Percentiles rank a stretch among this genome's conserved stretches.
Evolutionary conservation across 2,797 vertebrate species (phyloP).

Genomic region (Galaxias olidus): DNA sequence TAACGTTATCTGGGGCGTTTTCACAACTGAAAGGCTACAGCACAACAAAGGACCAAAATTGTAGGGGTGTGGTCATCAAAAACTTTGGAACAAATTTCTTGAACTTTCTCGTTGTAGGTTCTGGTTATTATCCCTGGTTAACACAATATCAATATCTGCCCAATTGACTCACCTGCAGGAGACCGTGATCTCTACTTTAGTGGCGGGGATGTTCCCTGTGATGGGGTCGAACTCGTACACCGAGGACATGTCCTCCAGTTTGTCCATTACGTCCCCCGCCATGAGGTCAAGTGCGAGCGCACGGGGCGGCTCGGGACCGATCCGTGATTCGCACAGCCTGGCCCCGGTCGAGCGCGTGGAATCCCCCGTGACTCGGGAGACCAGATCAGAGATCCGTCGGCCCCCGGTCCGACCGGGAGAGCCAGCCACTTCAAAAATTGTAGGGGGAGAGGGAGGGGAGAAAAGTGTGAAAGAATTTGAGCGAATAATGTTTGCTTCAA

Average conservation of each 20-base stretch:
- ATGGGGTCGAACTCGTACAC: conserved; percentile 89
- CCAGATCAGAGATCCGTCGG: conserved; percentile 66
- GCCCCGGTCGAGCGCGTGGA: conserved; percentile 63
- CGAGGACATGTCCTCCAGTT: conserved; percentile 88
- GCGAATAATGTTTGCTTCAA: neutral
- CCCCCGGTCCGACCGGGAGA: conserved; percentile 62
- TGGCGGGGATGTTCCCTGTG: conserved; percentile 88
- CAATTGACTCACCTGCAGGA: conserved; percentile 90
- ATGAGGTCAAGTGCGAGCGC: conserved; percentile 67
- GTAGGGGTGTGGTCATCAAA: too few species aligned
- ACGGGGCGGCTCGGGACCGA: conserved; percentile 60
- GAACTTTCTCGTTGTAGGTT: neutral
- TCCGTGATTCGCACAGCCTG: conserved; percentile 71
- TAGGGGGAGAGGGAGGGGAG: conserved; percentile 35
- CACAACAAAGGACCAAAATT: too few species aligned
- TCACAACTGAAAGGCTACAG: too few species aligned
- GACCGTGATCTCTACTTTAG: conserved; percentile 94
- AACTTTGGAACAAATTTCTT: too few species aligned
- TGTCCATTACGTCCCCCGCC: conserved; percentile 85
- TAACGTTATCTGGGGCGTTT: too few species aligned
- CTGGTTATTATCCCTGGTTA: neutral
- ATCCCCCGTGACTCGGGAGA: conserved; percentile 56
- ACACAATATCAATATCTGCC: neutral
- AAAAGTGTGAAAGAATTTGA: conserved; percentile 6
- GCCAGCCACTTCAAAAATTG: conserved; percentile 65